Evolutionary conservation across 2,888 invertebrate genomes (phyloP).

Genomic region (Auanema freiburgensis): DNA sequence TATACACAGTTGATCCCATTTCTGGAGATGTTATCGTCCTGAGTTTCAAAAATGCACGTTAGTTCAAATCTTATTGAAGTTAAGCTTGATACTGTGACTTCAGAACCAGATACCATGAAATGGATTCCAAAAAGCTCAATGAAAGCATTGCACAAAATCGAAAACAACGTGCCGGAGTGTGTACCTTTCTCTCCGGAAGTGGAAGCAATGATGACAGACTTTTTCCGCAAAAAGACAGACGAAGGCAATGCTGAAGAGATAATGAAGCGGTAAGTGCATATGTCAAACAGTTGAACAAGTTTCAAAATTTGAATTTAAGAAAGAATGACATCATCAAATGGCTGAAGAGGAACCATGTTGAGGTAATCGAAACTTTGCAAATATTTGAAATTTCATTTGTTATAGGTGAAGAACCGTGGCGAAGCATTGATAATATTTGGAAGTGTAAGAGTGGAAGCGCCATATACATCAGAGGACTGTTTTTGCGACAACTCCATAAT

Average conservation of each 20-base stretch:
- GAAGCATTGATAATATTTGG: constrained; percentile 13
- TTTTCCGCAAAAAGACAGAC: too few relatives aligned
- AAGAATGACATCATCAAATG: constrained; percentile 14
- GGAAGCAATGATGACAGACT: too few relatives aligned
- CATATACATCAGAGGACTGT: constrained; percentile 29
- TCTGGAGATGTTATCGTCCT: constrained; percentile 36
- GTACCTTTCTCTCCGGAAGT: too few relatives aligned
- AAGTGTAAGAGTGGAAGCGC: constrained; percentile 23
- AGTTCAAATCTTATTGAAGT: neutral
- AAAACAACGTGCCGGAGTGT: neutral
- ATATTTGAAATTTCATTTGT: neutral
- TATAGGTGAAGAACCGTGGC: neutral
- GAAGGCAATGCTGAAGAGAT: too few relatives aligned
- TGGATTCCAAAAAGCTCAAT: constrained; percentile 21
- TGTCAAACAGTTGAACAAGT: too few relatives aligned
- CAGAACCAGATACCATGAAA: constrained; percentile 15
- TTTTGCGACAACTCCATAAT: constrained; percentile 43
- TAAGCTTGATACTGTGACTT: neutral
- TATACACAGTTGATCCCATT: constrained; percentile 45
- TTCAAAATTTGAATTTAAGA: constrained; percentile 6
- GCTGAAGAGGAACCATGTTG: constrained; percentile 20
- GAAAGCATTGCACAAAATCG: constrained; percentile 4
- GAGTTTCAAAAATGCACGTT: constrained; percentile 17
- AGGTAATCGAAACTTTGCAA: constrained; percentile 10
- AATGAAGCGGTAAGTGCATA: too few relatives aligned